Evolutionary conservation across 2,888 invertebrate genomes (phyloP).

Genomic region (Synanthedon tipuliformis): DNA sequence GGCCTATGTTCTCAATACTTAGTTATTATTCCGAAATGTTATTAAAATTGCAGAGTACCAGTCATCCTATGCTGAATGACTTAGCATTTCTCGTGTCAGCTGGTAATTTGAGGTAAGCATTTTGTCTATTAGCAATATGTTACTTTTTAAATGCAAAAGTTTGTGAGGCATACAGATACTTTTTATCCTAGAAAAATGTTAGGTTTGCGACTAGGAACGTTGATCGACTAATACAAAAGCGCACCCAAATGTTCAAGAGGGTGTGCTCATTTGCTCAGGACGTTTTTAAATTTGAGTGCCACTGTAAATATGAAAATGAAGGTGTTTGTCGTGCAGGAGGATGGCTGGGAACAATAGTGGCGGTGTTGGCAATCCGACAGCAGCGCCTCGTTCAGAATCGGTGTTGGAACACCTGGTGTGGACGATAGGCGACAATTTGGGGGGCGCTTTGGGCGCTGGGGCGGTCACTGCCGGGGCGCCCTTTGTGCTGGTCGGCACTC

Average conservation of each 20-base stretch:
- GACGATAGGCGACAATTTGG: conserved; percentile 44
- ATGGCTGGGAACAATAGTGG: not conserved
- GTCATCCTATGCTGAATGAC: conserved; percentile 50
- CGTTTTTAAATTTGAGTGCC: too few species aligned
- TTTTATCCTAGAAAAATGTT: too few species aligned
- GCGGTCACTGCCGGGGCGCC: conserved; percentile 48
- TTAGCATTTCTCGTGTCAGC: conserved; percentile 60
- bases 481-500: conserved; percentile 57
- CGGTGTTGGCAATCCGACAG: not conserved
- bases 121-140: too few species aligned
- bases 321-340: not conserved
- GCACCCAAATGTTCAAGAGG: too few species aligned
- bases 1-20: too few species aligned
- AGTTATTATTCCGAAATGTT: too few species aligned
- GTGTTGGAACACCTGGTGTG: conserved; percentile 55
- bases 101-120: conserved; percentile 40
- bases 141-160: too few species aligned
- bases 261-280: too few species aligned
- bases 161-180: too few species aligned
- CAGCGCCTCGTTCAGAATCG: conserved; percentile 31
- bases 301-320: too few species aligned
- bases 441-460: conserved; percentile 34
- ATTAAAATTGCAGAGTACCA: conserved; percentile 32
- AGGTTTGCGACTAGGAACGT: too few species aligned
- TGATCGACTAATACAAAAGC: too few species aligned